These are phyloP conservation scores for Saccostrea glomerata DNA, from an alignment of 1,140 invertebrate genomes.

Conservation along the genomic window DNA sequence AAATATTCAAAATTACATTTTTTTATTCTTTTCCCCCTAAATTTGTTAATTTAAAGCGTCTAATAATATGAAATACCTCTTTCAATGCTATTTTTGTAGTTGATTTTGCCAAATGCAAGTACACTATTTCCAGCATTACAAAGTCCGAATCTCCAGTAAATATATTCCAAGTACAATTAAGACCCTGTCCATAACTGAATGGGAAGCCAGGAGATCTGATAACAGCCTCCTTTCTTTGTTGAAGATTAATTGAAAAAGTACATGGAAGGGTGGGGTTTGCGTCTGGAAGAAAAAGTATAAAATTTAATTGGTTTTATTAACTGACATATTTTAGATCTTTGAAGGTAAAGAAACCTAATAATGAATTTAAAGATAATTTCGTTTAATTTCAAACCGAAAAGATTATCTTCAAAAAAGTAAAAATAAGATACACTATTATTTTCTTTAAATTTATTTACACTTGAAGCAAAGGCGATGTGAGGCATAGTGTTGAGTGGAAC, in stretches of 20 bases:
- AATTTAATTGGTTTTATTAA: no score
- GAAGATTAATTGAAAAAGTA: not conserved
- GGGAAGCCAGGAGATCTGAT: constrained; percentile 33
- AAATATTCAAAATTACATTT: no score
- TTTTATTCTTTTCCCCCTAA: no score
- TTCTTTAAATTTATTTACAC: not conserved
- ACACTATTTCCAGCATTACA: not conserved
- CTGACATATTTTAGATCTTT: not conserved
- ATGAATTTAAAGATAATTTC: no score
- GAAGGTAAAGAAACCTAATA: no score
- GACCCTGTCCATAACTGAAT: constrained; percentile 35
- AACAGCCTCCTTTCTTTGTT: not conserved
- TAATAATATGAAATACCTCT: not conserved
- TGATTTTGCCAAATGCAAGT: not conserved
- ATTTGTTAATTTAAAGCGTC: no score
- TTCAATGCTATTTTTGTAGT: not conserved
- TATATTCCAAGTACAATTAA: constrained; percentile 28
- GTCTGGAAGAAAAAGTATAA: not conserved
- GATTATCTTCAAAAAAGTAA: no score
- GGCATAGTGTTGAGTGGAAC: not conserved
- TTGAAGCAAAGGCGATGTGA: constrained; percentile 12
- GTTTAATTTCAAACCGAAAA: no score
- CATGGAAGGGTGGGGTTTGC: not conserved
- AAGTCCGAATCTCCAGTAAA: not conserved
- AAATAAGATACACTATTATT: no score